These are phyloP conservation scores for Idaea biselata DNA, from an alignment of 2,888 invertebrate species.

Conservation along the genomic window DNA sequence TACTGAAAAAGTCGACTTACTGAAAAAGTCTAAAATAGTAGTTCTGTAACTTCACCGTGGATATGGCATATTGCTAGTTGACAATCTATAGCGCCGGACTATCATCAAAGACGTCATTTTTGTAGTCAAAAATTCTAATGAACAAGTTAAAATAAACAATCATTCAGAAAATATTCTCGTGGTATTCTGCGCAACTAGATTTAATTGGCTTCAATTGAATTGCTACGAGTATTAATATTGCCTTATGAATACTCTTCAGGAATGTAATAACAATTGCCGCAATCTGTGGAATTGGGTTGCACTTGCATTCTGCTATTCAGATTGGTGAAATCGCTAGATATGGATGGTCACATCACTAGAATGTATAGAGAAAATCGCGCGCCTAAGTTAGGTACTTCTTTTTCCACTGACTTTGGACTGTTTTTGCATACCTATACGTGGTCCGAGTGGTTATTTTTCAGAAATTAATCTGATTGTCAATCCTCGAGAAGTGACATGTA, in stretches of 20 bases:
- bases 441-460: no score
- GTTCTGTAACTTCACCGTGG: no score
- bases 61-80: no score
- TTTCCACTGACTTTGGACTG: no score
- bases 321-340: constrained; percentile 55
- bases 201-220: neutral
- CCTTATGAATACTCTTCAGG: neutral
- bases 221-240: neutral
- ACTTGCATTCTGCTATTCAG: constrained; percentile 35
- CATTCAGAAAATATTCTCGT: neutral
- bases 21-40: no score
- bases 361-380: constrained; percentile 47
- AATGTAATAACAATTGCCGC: neutral
- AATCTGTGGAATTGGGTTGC: constrained; percentile 38
- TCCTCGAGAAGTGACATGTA: no score
- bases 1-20: no score
- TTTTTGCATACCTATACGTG: no score
- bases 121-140: neutral
- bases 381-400: constrained; percentile 24
- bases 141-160: neutral
- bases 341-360: constrained; percentile 54
- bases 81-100: no score
- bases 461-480: no score
- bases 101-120: no score
- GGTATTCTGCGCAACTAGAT: neutral